Evolutionary conservation across 1,140 invertebrate genomes (phyloP), one percentile per base, ranked within the genome.

Genomic region (Magallana angulata): DNA sequence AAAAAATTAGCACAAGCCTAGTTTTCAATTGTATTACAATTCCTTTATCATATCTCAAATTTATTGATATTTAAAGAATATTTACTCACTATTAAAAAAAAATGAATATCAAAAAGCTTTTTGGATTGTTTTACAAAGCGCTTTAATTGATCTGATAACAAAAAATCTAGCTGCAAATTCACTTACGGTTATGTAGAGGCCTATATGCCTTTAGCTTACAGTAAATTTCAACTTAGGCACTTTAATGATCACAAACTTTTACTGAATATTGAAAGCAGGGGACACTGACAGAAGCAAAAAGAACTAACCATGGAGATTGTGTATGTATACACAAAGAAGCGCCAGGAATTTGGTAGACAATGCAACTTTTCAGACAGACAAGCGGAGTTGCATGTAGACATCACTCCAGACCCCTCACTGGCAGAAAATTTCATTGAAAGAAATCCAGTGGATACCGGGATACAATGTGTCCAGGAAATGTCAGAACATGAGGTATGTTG

Each of bases 371-470:
- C 96, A 36, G 97, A 98, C 93, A 95, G 96, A 89, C 96, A 96
- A 68, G 96, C 97, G 5, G 97, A 97, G 92, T 92, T 97, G 30
- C 95, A 97, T 87, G 96, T 97, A 24, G 97, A 97, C 92, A 97
- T 97, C 90, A 95, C 96, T 36, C 96, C 97, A 30, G 96, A 98
- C 94, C 95, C 96, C 60, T 95, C 95, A 4, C 91, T 96, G 56
- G 95, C 96, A 87, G 96, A 96, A 87, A 96, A 97, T 93, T 98
- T 96, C 92, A 96, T 98, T 87, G 95, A 97, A 57, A 95, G 96
- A 90, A 97, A 95, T 92, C 95, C 94, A 60, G 92, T 95, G 14
- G 94, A 95, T 88, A 91, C 89, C 80, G 93, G 92, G 36, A 93
- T 95, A 85, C 95, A 96, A 92, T 94, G 93, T 91, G 93, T 94